Evolutionary conservation across 2,888 invertebrate species (phyloP), one percentile per base, ranked within the genome.

Genomic region (Acleris emargana): DNA sequence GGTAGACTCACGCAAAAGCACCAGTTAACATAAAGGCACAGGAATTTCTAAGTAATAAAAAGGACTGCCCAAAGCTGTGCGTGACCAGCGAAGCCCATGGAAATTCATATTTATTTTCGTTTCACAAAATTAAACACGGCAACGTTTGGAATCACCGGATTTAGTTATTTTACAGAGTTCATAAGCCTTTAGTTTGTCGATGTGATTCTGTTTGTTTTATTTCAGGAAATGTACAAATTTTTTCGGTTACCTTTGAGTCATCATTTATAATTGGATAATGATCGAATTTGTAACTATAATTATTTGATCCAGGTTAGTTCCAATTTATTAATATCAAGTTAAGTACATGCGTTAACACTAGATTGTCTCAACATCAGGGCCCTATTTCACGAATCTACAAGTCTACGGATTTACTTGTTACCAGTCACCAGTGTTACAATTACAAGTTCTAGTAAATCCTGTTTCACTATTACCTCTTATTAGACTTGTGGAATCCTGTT

Each of bases 1-100:
- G 84, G 88, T 87, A 87, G 88, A 84, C 84, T 86, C 83, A 85
- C 88, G 85, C 86, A 84, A 88, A 87, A 86, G 77, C 79, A 78
- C 81, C 81, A 80, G 84, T 85, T 86, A 83, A 85, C 86, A 86
- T 88, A 86, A 89, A 84, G 83, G 79, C 84, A 79, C 83, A 84
- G 77, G 78, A 81, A 83, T 83, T 87, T 81, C 84, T 83, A 80
- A 74, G 80, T 79, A 80, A 84, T 85, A 84, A 86, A 84, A 84
- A 83, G 82, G 79, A 84, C 83, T 80, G 79, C 79, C 80, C 76
- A 76, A 77, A 81, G 76, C 74, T 72, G 79, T 88, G 88, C 88
- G 88, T 87, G 88, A 87, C 87, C 86, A 82, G 72, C 76, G 74
- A 68, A 75, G 76, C 71, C 80, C 78, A 76, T 83, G 83, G 80